A percentile compares a stretch with the other conserved stretches of the same genome.
These are phyloP conservation scores for Strigamia maritima DNA, from an alignment of 2,888 invertebrate genomes.

Conservation along the genomic window DNA sequence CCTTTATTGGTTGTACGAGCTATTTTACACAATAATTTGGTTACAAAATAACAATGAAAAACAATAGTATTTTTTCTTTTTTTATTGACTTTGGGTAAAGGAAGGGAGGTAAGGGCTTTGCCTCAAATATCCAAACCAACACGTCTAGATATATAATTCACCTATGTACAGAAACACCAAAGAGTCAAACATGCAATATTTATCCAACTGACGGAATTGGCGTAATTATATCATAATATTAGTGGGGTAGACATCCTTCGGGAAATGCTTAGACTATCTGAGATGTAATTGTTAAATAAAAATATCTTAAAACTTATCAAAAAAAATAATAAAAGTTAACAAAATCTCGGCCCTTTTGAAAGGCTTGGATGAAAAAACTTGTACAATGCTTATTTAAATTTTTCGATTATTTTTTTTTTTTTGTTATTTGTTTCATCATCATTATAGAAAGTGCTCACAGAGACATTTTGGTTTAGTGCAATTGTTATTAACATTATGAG, in stretches of 20 bases:
- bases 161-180: conserved; percentile 38
- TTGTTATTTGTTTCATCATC: conserved; percentile 11
- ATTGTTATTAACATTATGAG: conserved; percentile 18
- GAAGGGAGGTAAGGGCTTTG: conserved; percentile 31
- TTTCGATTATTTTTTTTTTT: background rate
- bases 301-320: background rate
- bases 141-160: conserved; percentile 29
- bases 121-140: conserved; percentile 35
- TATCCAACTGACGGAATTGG: conserved; percentile 34
- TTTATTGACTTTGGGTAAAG: conserved; percentile 12
- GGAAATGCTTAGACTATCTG: conserved; percentile 16
- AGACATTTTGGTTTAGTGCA: conserved; percentile 23
- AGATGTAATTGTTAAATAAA: conserved; percentile 11
- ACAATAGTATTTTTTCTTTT: conserved; percentile 19
- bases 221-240: conserved; percentile 26
- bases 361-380: conserved; percentile 2
- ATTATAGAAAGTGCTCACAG: conserved; percentile 31
- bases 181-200: conserved; percentile 38
- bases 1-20: conserved; percentile 39
- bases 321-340: background rate
- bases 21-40: conserved; percentile 38
- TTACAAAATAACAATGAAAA: conserved; percentile 40
- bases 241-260: conserved; percentile 22
- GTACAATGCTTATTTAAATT: background rate
- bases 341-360: background rate